Evolutionary conservation across 92 coral and sea anemone genomes (phyloP).

Genomic region (Parazoanthus atlanticus): DNA sequence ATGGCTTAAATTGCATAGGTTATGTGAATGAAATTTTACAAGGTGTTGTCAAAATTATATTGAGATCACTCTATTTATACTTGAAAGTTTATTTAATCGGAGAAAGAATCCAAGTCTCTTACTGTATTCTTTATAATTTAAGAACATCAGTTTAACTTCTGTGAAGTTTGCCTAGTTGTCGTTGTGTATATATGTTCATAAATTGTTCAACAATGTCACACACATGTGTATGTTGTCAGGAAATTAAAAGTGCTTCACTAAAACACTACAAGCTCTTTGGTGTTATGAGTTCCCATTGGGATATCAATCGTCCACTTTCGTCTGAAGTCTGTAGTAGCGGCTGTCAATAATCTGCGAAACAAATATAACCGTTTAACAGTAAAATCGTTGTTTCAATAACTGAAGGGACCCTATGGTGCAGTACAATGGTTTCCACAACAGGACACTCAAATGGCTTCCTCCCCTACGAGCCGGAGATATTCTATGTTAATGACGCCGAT

Average conservation of each 20-base stretch:
- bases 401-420: constrained; percentile 47
- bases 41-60: constrained; percentile 40
- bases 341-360: constrained; percentile 28
- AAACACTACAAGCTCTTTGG: not conserved
- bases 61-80: constrained; percentile 52
- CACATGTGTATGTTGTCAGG: constrained; percentile 18
- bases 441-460: constrained; percentile 44
- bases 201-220: constrained; percentile 22
- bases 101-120: constrained; percentile 30
- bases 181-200: constrained; percentile 1
- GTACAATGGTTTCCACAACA: constrained; percentile 56
- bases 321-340: constrained; percentile 8
- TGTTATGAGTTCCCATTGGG: constrained; percentile 10
- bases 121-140: constrained; percentile 35
- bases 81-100: constrained; percentile 57
- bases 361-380: constrained; percentile 43
- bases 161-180: not conserved
- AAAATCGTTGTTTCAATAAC: constrained; percentile 48
- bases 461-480: constrained; percentile 18
- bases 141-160: constrained; percentile 33
- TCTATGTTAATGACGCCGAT: constrained; percentile 18
- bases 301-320: constrained; percentile 12
- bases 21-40: constrained; percentile 21
- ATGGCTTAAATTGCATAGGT: constrained; percentile 31
- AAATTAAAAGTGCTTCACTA: constrained; percentile 19